A percentile compares a stretch with the other conserved stretches of the same genome.
Evolutionary conservation across 2,888 invertebrate species (phyloP).

Genomic region (Brachyopa scutellaris): DNA sequence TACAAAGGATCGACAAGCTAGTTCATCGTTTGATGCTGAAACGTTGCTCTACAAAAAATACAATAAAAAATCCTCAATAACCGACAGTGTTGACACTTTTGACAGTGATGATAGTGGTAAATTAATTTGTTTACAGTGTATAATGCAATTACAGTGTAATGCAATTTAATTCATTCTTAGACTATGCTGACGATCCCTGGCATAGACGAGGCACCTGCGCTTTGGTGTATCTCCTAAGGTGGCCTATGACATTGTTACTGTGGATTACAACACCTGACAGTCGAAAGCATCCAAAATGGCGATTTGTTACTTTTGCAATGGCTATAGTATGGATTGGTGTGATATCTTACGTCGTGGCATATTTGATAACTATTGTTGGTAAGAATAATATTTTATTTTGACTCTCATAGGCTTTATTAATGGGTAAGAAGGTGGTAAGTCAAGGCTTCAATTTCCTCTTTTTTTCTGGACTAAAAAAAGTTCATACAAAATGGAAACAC

Average conservation of each 20-base stretch:
- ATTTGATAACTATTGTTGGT: constrained; percentile 98
- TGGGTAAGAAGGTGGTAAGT: too few relatives aligned
- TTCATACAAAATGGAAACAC: too few relatives aligned
- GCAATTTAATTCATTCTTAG: constrained; percentile 1
- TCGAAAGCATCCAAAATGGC: constrained; percentile 91
- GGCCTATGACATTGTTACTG: constrained; percentile 93
- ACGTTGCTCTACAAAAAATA: background rate
- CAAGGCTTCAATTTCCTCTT: too few relatives aligned
- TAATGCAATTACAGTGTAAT: too few relatives aligned
- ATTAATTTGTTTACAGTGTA: background rate
- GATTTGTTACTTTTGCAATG: constrained; percentile 94
- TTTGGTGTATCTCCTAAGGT: constrained; percentile 91
- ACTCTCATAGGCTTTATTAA: too few relatives aligned
- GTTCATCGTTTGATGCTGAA: background rate
- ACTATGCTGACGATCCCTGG: constrained; percentile 83
- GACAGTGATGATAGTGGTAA: constrained; percentile 59
- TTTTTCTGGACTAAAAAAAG: too few relatives aligned
- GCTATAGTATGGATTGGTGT: constrained; percentile 97
- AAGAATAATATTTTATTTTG: too few relatives aligned
- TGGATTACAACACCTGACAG: constrained; percentile 95
- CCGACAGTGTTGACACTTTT: constrained; percentile 43
- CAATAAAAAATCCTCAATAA: constrained; percentile 35
- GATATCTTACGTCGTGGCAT: constrained; percentile 94
- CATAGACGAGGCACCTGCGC: constrained; percentile 86
- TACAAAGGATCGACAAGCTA: background rate